Evolutionary conservation across 2,888 invertebrate species (phyloP), one percentile per base, ranked within the genome.

Genomic region (Ochlodes sylvanus): DNA sequence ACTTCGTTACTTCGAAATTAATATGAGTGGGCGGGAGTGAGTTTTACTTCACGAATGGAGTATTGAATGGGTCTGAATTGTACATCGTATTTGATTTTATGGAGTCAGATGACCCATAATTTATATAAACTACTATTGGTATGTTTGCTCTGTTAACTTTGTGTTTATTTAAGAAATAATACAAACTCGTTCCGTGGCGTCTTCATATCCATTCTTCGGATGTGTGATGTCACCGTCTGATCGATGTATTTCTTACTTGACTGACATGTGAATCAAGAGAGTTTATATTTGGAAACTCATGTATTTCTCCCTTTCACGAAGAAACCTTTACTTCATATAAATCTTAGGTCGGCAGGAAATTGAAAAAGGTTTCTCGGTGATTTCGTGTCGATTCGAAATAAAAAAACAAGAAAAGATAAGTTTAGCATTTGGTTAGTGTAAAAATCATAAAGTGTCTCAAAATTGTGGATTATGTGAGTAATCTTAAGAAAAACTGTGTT

Each of bases 1-100:
- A 81, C 81, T 84, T 83, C 81, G 83, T 86, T 86, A 77, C 80
- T 76, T 73, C 76, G 76, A 73, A 74, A 85, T 87, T 86, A 83
- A 77, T 81, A 82, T 83, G 80, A 78, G 86, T 88, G 84, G 86
- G 88, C 85, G 85, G 83, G 77, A 63, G 41, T 52, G 42, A 63
- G 41, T 67, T 56, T 62, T 19, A 63, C 47, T 56, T 21, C n/a
- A 41, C 1, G 38, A 62, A 57, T 17, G 50, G 56, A 12, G 50
- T 32, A 47, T 56, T 68, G 52, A 57, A 38, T 61, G 34, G 47
- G 55, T 64, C 44, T 56, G 47, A 64, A 56, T 56, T 32, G 56
- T 63, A 54, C 15, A 44, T 68, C 21, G 32, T 66, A 63, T 67
- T 68, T 68, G 56, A 54, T 62, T 57, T 63, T 66, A 57, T 56